Percentiles rank a stretch among this genome's conserved stretches.
phyloP scores from a whole-genome alignment of 2,113 vertebrate species.

The Leuciscus idus region DNA sequence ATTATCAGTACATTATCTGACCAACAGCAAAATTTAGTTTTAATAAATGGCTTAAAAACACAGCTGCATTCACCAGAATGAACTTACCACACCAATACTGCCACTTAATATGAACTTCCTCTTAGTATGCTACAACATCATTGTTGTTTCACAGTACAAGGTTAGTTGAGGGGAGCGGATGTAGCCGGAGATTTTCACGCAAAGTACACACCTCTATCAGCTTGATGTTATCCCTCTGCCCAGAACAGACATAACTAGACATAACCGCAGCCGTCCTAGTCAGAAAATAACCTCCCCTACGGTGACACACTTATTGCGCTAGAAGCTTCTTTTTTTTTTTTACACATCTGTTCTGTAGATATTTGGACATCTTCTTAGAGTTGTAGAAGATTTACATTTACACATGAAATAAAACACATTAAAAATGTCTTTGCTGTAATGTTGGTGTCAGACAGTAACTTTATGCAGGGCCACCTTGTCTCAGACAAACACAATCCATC shows the following conservation, averaged over 20 bases:
- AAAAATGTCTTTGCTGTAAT: not conserved
- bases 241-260: constrained; percentile 7
- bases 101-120: constrained; percentile 73
- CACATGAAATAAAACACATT: not conserved
- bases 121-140: constrained; percentile 66
- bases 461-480: not conserved
- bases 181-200: constrained; percentile 50
- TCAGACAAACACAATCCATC: constrained; percentile 13
- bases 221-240: not conserved
- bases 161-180: constrained; percentile 62
- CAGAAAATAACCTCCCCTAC: not conserved
- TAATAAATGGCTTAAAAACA: constrained; percentile 48
- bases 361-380: not conserved
- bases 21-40: constrained; percentile 37
- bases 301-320: not conserved
- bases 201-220: constrained; percentile 19
- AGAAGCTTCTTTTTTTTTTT: too few species aligned
- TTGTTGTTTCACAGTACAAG: constrained; percentile 74
- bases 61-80: constrained; percentile 72
- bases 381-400: not conserved
- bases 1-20: constrained; percentile 22
- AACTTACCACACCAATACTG: constrained; percentile 64
- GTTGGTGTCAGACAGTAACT: constrained; percentile 2
- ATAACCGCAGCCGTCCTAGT: constrained; percentile 7
- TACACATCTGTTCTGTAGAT: not conserved